Evolutionary conservation across 1,140 invertebrate genomes (phyloP).

Genomic region (Drosophila nigrodunni): DNA sequence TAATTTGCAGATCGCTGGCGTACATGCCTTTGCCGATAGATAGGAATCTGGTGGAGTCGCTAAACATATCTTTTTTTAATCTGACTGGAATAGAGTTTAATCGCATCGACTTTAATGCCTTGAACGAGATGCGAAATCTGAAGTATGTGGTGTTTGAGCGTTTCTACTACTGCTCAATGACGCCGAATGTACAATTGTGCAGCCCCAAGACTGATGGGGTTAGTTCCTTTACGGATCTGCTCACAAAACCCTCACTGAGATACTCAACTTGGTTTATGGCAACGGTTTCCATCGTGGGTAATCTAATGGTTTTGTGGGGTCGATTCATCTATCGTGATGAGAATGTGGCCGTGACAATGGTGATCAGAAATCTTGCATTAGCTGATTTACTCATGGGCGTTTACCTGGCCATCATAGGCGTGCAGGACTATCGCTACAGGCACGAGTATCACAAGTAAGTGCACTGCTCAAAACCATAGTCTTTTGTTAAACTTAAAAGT

Average conservation of each 20-base stretch:
- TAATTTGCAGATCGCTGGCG: slow-evolving; percentile 56
- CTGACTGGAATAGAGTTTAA: slow-evolving; percentile 87
- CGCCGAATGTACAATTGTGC: slow-evolving; percentile 87
- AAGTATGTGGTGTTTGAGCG: slow-evolving; percentile 88
- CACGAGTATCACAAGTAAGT: slow-evolving; percentile 87
- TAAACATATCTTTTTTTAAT: slow-evolving; percentile 83
- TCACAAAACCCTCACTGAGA: slow-evolving; percentile 88
- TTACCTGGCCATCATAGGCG: slow-evolving; percentile 90
- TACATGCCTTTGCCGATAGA: slow-evolving; percentile 68
- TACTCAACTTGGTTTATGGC: slow-evolving; percentile 91
- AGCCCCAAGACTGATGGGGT: slow-evolving; percentile 89
- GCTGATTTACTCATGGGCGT: slow-evolving; percentile 93
- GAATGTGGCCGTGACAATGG: slow-evolving; percentile 87
- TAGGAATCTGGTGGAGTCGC: slow-evolving; percentile 47
- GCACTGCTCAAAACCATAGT: not conserved
- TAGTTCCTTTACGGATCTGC: slow-evolving; percentile 88
- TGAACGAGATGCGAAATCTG: slow-evolving; percentile 85
- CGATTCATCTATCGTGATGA: slow-evolving; percentile 87
- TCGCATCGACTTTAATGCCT: slow-evolving; percentile 86
- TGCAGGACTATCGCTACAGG: slow-evolving; percentile 88
- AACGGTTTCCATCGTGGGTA: slow-evolving; percentile 88
- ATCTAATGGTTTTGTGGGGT: slow-evolving; percentile 89
- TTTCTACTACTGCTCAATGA: slow-evolving; percentile 90
- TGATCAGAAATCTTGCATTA: slow-evolving; percentile 91
- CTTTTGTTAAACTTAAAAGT: not conserved